These are phyloP conservation scores for Halcyon malimbica DNA, from an alignment of 2,113 vertebrate species.

Conservation along the genomic window DNA sequence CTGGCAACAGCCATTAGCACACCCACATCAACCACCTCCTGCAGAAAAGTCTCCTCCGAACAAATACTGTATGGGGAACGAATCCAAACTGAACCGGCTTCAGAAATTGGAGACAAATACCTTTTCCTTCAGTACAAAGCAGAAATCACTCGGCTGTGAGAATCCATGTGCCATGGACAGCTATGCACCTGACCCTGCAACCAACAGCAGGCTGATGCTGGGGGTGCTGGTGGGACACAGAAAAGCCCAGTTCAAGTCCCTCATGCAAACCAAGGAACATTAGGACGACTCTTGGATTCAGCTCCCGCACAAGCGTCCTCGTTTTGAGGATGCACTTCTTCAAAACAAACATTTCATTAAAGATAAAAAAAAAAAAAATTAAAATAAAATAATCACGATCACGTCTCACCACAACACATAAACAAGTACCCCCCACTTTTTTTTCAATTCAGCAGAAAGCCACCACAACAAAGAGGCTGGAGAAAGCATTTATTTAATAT, in stretches of 20 bases:
- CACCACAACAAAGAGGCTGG: constrained; percentile 56
- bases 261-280: not conserved
- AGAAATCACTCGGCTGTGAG: not conserved
- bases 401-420: not conserved
- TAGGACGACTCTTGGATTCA: not conserved
- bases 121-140: not conserved
- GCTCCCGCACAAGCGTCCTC: not conserved
- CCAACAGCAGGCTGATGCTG: not conserved
- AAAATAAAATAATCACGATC: not conserved
- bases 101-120: not conserved
- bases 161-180: not conserved
- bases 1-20: not conserved
- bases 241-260: not conserved
- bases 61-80: not conserved
- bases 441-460: constrained; percentile 34
- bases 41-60: not conserved
- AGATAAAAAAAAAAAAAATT: not conserved
- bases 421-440: not conserved
- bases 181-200: not conserved
- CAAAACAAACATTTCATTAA: constrained; percentile 51
- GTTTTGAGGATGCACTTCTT: not conserved
- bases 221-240: not conserved
- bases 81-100: not conserved
- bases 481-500: constrained; percentile 58
- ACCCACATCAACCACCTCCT: not conserved